A percentile compares a stretch with the other conserved stretches of the same genome.
phyloP scores from a whole-genome alignment of 2,888 invertebrate genomes.

The Acrobasis repandana region DNA sequence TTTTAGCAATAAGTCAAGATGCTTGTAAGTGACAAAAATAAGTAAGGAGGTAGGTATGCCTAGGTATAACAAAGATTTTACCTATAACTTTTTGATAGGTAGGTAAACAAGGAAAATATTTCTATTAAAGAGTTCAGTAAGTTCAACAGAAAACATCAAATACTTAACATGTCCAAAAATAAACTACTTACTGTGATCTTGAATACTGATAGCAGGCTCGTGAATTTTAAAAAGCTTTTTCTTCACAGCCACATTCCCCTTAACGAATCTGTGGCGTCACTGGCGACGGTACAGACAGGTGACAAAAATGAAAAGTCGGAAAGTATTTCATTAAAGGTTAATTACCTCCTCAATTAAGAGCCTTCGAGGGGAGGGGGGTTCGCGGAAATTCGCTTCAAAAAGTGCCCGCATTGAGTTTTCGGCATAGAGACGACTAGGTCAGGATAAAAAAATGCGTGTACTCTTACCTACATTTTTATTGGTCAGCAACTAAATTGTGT shows the following conservation, averaged over 20 bases:
- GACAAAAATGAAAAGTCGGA: conserved; percentile 19
- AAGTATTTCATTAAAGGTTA: conserved; percentile 24
- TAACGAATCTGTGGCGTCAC: background rate
- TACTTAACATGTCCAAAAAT: background rate
- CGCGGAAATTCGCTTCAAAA: conserved; percentile 51
- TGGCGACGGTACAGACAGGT: conserved; percentile 6
- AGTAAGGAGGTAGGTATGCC: too few relatives aligned
- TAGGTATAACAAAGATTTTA: too few relatives aligned
- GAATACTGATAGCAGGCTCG: background rate
- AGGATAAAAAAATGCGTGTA: background rate
- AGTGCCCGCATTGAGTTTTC: conserved; percentile 30
- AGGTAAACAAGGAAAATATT: too few relatives aligned
- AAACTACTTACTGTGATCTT: background rate
- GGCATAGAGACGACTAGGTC: background rate
- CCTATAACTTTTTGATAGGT: too few relatives aligned
- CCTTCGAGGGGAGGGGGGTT: conserved; percentile 41
- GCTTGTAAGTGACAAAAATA: too few relatives aligned
- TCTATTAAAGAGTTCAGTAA: too few relatives aligned
- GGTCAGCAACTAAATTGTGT: too few relatives aligned
- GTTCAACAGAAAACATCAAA: too few relatives aligned
- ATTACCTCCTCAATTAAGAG: conserved; percentile 23
- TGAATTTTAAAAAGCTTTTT: conserved; percentile 1
- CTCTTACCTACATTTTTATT: too few relatives aligned
- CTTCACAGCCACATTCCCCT: conserved; percentile 3
- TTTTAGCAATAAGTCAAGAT: too few relatives aligned